Evolutionary conservation across 2,888 invertebrate species (phyloP).

Genomic region (Podotricha telesiphe): DNA sequence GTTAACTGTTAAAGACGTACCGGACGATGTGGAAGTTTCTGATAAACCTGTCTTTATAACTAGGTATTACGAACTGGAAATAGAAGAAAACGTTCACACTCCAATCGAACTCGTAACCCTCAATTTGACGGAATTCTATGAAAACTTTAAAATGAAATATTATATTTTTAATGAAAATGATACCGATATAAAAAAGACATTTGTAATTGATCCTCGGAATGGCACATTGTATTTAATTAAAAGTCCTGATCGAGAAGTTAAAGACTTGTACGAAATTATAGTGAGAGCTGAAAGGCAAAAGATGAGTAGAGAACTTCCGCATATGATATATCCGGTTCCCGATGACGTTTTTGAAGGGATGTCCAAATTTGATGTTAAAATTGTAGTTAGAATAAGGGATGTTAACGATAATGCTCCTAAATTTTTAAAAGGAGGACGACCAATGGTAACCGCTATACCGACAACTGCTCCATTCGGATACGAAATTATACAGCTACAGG

Average conservation of each 20-base stretch:
- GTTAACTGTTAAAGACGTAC: slow-evolving; percentile 86
- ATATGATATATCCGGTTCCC: slow-evolving; percentile 90
- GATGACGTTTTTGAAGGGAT: slow-evolving; percentile 89
- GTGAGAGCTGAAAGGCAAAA: slow-evolving; percentile 82
- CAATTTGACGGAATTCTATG: slow-evolving; percentile 88
- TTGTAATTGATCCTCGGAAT: slow-evolving; percentile 89
- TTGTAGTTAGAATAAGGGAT: slow-evolving; percentile 90
- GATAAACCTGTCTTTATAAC: slow-evolving; percentile 85
- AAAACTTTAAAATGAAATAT: slow-evolving; percentile 86
- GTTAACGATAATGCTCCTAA: slow-evolving; percentile 92
- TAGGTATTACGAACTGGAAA: slow-evolving; percentile 91
- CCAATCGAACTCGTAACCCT: slow-evolving; percentile 90
- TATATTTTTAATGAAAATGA: slow-evolving; percentile 85
- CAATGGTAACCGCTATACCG: slow-evolving; percentile 92
- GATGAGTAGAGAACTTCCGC: slow-evolving; percentile 87
- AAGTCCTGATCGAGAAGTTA: slow-evolving; percentile 89
- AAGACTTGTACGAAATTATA: slow-evolving; percentile 85
- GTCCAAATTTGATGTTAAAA: slow-evolving; percentile 90
- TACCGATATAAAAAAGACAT: slow-evolving; percentile 83
- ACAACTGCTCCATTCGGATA: slow-evolving; percentile 92
- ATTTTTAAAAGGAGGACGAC: slow-evolving; percentile 89
- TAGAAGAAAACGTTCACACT: slow-evolving; percentile 90
- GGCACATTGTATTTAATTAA: slow-evolving; percentile 89
- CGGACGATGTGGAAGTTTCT: slow-evolving; percentile 80
- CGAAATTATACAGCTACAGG: slow-evolving; percentile 89